Conservation (phyloP, 2,888 invertebrate species). For the Philaethria dido region DNA sequence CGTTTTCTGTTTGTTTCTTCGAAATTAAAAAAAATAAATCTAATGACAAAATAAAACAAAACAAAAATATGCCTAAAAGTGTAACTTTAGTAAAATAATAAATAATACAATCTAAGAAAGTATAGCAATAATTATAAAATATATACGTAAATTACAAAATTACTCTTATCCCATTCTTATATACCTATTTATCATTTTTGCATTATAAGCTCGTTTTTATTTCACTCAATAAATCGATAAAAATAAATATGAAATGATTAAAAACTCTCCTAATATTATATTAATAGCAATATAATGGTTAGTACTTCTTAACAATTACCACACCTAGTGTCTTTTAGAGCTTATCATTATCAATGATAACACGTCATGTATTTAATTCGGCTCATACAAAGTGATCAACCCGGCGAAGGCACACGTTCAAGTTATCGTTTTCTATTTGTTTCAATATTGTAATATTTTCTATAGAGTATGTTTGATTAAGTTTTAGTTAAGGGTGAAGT, state of each 20-base stretch:
- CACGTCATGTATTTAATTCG: slow-evolving; percentile 64
- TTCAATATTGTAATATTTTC: not conserved
- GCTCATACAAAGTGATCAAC: slow-evolving; percentile 68
- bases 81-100: too few species aligned
- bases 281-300: slow-evolving; percentile 31
- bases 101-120: too few species aligned
- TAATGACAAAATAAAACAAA: too few species aligned
- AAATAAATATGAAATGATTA: not conserved
- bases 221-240: not conserved
- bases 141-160: too few species aligned
- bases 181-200: not conserved
- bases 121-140: too few species aligned
- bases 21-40: too few species aligned
- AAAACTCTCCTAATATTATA: not conserved
- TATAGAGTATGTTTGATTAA: not conserved
- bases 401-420: slow-evolving; percentile 57
- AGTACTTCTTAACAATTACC: slow-evolving; percentile 30
- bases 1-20: too few species aligned
- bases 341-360: slow-evolving; percentile 68
- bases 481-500: not conserved
- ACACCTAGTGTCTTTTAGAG: slow-evolving; percentile 38
- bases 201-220: not conserved
- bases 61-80: too few species aligned
- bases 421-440: slow-evolving; percentile 32
- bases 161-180: not conserved